These are phyloP conservation scores for Nycteola revayana DNA, from an alignment of 2,888 invertebrate genomes.

Conservation along the genomic window DNA sequence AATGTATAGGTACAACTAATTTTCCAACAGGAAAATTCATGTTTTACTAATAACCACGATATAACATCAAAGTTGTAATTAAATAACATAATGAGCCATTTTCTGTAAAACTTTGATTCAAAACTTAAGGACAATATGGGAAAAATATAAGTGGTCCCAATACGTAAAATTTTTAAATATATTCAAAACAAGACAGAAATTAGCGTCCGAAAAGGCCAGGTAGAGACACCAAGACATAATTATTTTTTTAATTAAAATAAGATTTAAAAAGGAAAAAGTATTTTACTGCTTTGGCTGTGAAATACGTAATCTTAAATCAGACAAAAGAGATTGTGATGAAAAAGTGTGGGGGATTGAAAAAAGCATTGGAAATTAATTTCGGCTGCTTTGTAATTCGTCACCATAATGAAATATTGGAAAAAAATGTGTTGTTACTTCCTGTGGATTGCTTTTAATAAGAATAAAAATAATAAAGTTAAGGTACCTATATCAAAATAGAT, in stretches of 20 bases:
- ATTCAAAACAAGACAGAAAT: conserved; percentile 21
- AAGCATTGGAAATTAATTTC: conserved; percentile 36
- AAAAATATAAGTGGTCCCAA: no score
- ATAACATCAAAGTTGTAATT: no score
- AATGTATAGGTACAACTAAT: no score
- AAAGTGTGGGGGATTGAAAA: conserved; percentile 30
- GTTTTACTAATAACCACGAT: no score
- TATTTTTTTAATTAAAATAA: conserved; percentile 34
- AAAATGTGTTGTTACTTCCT: no score
- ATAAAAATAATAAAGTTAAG: no score
- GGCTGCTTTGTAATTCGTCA: conserved; percentile 31
- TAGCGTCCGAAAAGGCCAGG: conserved; percentile 15
- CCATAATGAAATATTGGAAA: conserved; percentile 31
- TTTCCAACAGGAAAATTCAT: no score
- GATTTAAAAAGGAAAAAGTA: conserved; percentile 29
- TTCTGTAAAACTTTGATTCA: no score
- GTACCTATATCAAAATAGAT: no score
- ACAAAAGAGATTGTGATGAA: conserved; percentile 38
- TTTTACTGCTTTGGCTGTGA: conserved; percentile 27
- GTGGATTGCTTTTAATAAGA: no score
- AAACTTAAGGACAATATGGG: no score
- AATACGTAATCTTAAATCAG: conserved; percentile 41
- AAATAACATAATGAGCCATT: no score
- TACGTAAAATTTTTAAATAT: conserved; percentile 7
- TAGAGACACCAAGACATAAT: conserved; percentile 21